phyloP scores from a whole-genome alignment of 2,888 invertebrate species.

The Caenorhabditis sp. region DNA sequence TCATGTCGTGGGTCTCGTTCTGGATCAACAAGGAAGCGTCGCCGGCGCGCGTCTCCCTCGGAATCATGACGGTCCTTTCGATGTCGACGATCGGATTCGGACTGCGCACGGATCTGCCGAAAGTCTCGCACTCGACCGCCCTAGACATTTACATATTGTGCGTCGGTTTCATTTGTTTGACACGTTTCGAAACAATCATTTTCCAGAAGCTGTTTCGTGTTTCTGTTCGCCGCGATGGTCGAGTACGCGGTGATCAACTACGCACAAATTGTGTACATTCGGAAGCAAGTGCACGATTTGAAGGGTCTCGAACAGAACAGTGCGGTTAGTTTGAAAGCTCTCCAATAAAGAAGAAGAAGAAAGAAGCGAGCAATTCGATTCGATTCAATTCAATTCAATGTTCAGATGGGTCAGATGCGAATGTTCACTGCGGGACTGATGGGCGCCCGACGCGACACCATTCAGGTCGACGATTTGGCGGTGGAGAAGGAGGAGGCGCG shows the following conservation, averaged over 20 bases:
- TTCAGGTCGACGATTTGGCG: slow-evolving; percentile 47
- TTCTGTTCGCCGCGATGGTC: slow-evolving; percentile 73
- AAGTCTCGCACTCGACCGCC: slow-evolving; percentile 90
- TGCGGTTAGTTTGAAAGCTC: slow-evolving; percentile 53
- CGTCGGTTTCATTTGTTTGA: slow-evolving; percentile 9
- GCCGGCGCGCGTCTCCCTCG: slow-evolving; percentile 87
- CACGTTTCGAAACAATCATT: not conserved
- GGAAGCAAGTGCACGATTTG: slow-evolving; percentile 71
- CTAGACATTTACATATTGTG: slow-evolving; percentile 87
- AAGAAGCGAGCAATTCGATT: too few species aligned
- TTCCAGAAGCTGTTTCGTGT: slow-evolving; percentile 71
- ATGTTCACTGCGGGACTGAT: slow-evolving; percentile 71
- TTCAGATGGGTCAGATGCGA: slow-evolving; percentile 63
- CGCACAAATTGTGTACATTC: slow-evolving; percentile 72
- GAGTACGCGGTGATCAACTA: slow-evolving; percentile 76
- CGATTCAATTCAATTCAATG: too few species aligned
- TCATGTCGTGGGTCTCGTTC: slow-evolving; percentile 85
- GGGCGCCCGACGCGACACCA: slow-evolving; percentile 62
- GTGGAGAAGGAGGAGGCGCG: slow-evolving; percentile 49
- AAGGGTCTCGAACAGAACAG: slow-evolving; percentile 69
- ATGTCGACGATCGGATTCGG: slow-evolving; percentile 87
- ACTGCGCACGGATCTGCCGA: slow-evolving; percentile 88
- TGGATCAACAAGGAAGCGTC: slow-evolving; percentile 85
- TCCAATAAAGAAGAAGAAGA: not conserved
- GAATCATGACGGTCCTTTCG: slow-evolving; percentile 88